Evolutionary conservation across 2,888 invertebrate species (phyloP).

Genomic region (Caenorhabditis sp.): DNA sequence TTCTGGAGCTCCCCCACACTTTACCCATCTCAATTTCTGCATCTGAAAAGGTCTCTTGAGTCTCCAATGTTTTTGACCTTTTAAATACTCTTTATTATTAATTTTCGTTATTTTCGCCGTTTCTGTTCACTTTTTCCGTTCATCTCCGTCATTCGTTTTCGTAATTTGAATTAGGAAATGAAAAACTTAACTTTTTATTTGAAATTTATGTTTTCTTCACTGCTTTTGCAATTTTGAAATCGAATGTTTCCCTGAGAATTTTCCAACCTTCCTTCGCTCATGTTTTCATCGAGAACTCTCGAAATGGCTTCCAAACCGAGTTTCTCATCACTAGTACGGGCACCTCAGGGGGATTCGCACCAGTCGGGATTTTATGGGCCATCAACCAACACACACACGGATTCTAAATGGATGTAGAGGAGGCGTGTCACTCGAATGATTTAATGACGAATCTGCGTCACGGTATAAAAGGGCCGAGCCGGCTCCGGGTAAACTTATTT

Average conservation of each 20-base stretch:
- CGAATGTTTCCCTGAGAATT: no score
- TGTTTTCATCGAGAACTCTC: neutral
- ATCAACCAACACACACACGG: slow-evolving; percentile 38
- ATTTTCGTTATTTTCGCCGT: no score
- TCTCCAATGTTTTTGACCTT: neutral
- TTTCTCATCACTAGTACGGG: slow-evolving; percentile 7
- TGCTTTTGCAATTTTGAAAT: slow-evolving; percentile 1
- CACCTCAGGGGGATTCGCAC: slow-evolving; percentile 5
- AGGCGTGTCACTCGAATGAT: slow-evolving; percentile 24
- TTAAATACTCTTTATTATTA: no score
- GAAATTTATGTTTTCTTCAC: neutral
- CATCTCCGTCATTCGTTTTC: neutral
- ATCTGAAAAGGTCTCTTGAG: neutral
- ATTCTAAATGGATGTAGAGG: slow-evolving; percentile 19
- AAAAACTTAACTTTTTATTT: no score
- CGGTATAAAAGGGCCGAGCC: slow-evolving; percentile 49
- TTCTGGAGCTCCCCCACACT: slow-evolving; percentile 1
- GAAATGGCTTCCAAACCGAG: neutral
- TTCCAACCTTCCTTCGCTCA: no score
- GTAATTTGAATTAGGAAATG: no score
- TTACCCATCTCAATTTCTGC: neutral
- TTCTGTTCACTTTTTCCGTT: slow-evolving; percentile 7
- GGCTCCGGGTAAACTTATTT: slow-evolving; percentile 44
- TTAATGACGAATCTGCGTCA: slow-evolving; percentile 42
- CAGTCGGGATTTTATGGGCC: slow-evolving; percentile 32